These are phyloP conservation scores for Limnephilus lunatus DNA, from an alignment of 2,888 invertebrate genomes.

Conservation along the genomic window DNA sequence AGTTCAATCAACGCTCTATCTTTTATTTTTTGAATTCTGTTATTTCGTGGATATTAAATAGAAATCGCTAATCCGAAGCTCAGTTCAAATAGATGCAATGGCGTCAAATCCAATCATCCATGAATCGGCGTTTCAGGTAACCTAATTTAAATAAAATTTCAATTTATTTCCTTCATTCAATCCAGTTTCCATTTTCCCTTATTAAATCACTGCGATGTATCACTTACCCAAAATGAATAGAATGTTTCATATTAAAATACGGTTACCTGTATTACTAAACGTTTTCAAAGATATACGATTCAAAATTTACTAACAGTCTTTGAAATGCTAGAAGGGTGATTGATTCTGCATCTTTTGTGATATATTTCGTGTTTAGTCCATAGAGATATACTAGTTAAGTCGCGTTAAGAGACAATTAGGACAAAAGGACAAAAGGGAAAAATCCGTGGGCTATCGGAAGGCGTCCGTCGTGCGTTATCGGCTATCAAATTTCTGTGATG, in stretches of 20 bases:
- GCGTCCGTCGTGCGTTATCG: too few species aligned
- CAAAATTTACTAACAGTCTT: too few species aligned
- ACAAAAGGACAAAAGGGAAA: too few species aligned
- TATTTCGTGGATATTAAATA: not conserved
- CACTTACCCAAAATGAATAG: not conserved
- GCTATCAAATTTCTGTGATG: too few species aligned
- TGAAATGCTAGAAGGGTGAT: too few species aligned
- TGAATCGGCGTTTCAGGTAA: not conserved
- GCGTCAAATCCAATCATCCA: not conserved
- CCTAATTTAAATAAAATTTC: not conserved
- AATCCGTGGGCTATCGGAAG: too few species aligned
- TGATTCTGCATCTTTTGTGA: too few species aligned
- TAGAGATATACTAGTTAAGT: too few species aligned
- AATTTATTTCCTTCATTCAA: not conserved
- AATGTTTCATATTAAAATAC: not conserved
- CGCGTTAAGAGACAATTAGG: too few species aligned
- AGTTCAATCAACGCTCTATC: not conserved
- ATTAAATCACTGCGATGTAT: not conserved
- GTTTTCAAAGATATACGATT: too few species aligned
- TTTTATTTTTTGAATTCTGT: not conserved
- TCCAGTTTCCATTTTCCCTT: not conserved
- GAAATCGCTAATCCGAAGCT: not conserved
- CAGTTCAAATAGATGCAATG: not conserved
- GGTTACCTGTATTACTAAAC: too few species aligned
- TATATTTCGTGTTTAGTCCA: too few species aligned